Conservation (phyloP, 1,140 invertebrate genomes). For the Drosophila mojavensis region DNA sequence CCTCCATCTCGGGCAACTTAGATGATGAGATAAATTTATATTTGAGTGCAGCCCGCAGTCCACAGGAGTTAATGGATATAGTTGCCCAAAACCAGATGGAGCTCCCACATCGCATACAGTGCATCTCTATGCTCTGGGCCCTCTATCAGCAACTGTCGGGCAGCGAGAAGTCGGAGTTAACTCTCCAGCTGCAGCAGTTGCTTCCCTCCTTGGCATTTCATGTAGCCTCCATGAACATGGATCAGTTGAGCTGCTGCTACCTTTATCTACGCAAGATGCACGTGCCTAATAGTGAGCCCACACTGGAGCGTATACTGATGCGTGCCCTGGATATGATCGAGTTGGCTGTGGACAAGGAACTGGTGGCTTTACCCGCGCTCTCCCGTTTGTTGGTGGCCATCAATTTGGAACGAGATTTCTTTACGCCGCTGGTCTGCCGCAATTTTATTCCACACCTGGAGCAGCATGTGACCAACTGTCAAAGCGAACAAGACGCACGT, state of each 20-base stretch:
- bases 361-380: slow-evolving; percentile 57
- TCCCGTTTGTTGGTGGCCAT: slow-evolving; percentile 75
- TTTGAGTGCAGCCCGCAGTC: background rate
- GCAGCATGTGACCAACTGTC: slow-evolving; percentile 50
- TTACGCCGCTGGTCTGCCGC: slow-evolving; percentile 61
- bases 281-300: slow-evolving; percentile 44
- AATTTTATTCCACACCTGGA: slow-evolving; percentile 65
- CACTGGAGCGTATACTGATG: slow-evolving; percentile 50
- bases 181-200: slow-evolving; percentile 21
- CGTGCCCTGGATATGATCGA: slow-evolving; percentile 43
- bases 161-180: slow-evolving; percentile 19
- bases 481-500: slow-evolving; percentile 58
- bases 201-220: slow-evolving; percentile 31
- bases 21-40: background rate
- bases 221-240: slow-evolving; percentile 42
- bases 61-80: slow-evolving; percentile 18
- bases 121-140: slow-evolving; percentile 40
- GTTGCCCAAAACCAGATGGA: background rate
- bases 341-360: slow-evolving; percentile 1
- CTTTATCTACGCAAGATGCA: slow-evolving; percentile 72
- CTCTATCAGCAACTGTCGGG: slow-evolving; percentile 31
- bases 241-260: slow-evolving; percentile 66
- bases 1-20: background rate
- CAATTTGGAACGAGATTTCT: slow-evolving; percentile 67
- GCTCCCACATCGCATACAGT: slow-evolving; percentile 1